These are phyloP conservation scores for Sminthopsis crassicaudata DNA, from an alignment of 2,113 vertebrate genomes.

Conservation along the genomic window DNA sequence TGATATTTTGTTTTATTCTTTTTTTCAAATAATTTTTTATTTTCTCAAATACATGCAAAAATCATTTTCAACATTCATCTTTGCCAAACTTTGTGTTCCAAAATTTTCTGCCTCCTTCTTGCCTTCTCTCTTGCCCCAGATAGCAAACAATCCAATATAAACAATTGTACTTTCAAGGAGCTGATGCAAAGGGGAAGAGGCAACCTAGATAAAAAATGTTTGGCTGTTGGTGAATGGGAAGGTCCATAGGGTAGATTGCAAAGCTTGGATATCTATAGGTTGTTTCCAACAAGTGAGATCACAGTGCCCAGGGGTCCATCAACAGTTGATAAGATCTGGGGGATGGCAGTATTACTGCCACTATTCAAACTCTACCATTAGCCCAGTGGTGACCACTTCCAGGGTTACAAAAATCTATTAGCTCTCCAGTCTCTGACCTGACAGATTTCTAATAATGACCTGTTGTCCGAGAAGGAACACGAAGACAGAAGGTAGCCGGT, in stretches of 20 bases:
- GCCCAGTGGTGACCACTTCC: background rate
- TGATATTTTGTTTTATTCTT: too few relatives aligned
- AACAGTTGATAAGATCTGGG: background rate
- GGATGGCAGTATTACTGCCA: background rate
- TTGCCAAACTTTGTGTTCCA: too few relatives aligned
- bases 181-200: background rate
- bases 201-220: background rate
- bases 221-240: background rate
- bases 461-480: background rate
- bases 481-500: background rate
- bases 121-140: too few relatives aligned
- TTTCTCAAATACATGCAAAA: too few relatives aligned
- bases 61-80: too few relatives aligned
- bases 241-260: background rate
- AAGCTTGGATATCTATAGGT: background rate
- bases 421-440: background rate
- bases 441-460: background rate
- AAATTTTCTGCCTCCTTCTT: too few relatives aligned
- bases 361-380: background rate
- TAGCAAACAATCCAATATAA: too few relatives aligned
- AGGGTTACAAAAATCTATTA: background rate
- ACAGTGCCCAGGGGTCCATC: background rate
- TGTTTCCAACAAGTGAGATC: background rate
- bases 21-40: too few relatives aligned
- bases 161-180: background rate